Evolutionary conservation across 1,140 invertebrate species (phyloP), one percentile per base, ranked within the genome.

Genomic region (Drosophila takahashii): DNA sequence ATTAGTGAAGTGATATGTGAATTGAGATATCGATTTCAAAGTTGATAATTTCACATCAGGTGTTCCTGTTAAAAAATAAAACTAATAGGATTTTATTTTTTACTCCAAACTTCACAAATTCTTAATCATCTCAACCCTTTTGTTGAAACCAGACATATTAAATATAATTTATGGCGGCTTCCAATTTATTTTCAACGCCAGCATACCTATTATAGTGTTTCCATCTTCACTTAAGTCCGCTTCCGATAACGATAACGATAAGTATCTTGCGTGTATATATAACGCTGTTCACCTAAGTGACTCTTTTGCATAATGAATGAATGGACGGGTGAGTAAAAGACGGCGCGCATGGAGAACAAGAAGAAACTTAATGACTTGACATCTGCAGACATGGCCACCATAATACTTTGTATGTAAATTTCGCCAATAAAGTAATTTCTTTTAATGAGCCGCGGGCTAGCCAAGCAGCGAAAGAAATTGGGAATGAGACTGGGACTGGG

Each of bases 391-490:
- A 85, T 85, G 81, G 81, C 81, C 83, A 85, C 73, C 81, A 85
- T 85, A 86, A 85, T 78, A 87, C 81, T 85, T 85, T 85, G 83
- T 85, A 85, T 85, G 81, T 78, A 85, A 85, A 85, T 85, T 85
- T 76, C 64, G 81, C 81, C 83, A 85, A 87, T 85, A 85, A 85
- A 85, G 83, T 81, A 85, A 85, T 85, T 87, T 85, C 81, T 81
- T 84, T 87, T 85, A 83, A 87, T 86, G 83, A 87, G 81, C 75
- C 79, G 67, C 84, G 62, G 61, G 75, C 81, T 48, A 69, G 62
- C 37, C 32, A 51, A 87, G 69, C 64, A 71, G 51, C 64, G 15
- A 36, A 59, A 54, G 72, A 76, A 36, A 58, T 54, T 51, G 29
- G 29, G 27, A 51, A 36, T 50, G 65, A 32, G 54, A 65, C 51